Conservation (phyloP, 1,140 invertebrate genomes). For the Schlechtendalia chinensis region DNA sequence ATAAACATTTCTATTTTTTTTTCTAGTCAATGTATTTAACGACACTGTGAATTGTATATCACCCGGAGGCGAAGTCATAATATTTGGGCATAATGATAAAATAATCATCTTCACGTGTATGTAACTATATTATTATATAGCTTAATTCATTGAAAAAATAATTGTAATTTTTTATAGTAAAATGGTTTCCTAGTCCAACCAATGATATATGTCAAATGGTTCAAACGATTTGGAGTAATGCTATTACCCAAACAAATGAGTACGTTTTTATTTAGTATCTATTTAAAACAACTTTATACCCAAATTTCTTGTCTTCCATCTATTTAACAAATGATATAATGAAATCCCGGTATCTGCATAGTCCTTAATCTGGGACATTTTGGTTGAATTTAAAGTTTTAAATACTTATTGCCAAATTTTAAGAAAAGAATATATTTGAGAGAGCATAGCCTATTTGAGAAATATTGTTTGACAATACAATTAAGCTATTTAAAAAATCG, state of each 20-base stretch:
- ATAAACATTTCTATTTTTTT: not conserved
- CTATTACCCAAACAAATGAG: not conserved
- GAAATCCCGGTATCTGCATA: not conserved
- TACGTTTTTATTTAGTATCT: not conserved
- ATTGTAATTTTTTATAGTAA: constrained; percentile 25
- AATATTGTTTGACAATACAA: no score
- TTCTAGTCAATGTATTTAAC: constrained; percentile 4
- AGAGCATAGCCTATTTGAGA: no score
- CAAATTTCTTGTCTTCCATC: no score
- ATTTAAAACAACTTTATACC: no score
- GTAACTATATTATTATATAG: not conserved
- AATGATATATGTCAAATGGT: constrained; percentile 6
- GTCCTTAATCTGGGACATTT: not conserved
- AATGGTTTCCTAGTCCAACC: constrained; percentile 4
- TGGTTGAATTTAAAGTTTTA: not conserved
- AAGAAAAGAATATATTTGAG: no score
- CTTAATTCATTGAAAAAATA: not conserved
- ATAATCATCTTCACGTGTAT: constrained; percentile 40
- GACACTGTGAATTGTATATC: constrained; percentile 26
- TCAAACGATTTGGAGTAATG: not conserved
- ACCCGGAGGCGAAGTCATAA: constrained; percentile 32
- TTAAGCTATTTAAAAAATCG: no score
- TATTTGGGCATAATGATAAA: constrained; percentile 26
- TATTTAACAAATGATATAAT: no score
- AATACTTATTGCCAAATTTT: no score